These are phyloP conservation scores for Paradoxurus hermaphroditus DNA, from an alignment of 2,113 vertebrate species.

Conservation along the genomic window DNA sequence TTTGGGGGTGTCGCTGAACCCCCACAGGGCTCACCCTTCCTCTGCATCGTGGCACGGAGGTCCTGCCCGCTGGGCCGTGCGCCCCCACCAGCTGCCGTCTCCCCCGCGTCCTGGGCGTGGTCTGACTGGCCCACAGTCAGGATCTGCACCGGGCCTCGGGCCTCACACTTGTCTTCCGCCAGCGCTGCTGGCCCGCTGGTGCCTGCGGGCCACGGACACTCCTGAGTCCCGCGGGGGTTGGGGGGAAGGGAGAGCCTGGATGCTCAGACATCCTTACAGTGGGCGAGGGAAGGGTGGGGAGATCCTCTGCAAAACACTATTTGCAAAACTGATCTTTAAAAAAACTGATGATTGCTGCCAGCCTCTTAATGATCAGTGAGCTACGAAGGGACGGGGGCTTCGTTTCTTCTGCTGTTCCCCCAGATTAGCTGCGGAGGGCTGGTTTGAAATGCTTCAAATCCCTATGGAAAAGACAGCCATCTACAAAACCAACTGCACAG, in stretches of 20 bases:
- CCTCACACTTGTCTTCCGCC: slow-evolving; percentile 86
- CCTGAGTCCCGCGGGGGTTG: slow-evolving; percentile 33
- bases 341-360: neutral
- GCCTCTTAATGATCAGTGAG: neutral
- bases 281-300: neutral
- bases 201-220: slow-evolving; percentile 83
- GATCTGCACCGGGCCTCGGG: slow-evolving; percentile 86
- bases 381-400: neutral
- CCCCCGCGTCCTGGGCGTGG: slow-evolving; percentile 73
- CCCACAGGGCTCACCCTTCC: slow-evolving; percentile 89
- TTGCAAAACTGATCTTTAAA: neutral
- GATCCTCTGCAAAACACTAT: slow-evolving; percentile 20
- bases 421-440: neutral
- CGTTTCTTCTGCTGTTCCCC: neutral
- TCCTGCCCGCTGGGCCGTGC: slow-evolving; percentile 92
- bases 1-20: slow-evolving; percentile 52
- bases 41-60: slow-evolving; percentile 94
- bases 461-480: neutral
- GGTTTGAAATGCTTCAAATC: neutral
- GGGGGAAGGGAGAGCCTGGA: neutral
- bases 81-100: slow-evolving; percentile 87
- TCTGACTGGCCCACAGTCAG: slow-evolving; percentile 73
- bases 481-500: neutral
- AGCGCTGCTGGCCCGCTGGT: slow-evolving; percentile 88
- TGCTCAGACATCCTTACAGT: neutral